Base-by-base conservation (phyloP, 2,888 invertebrate species). In the Quadroppia sp. region DNA sequence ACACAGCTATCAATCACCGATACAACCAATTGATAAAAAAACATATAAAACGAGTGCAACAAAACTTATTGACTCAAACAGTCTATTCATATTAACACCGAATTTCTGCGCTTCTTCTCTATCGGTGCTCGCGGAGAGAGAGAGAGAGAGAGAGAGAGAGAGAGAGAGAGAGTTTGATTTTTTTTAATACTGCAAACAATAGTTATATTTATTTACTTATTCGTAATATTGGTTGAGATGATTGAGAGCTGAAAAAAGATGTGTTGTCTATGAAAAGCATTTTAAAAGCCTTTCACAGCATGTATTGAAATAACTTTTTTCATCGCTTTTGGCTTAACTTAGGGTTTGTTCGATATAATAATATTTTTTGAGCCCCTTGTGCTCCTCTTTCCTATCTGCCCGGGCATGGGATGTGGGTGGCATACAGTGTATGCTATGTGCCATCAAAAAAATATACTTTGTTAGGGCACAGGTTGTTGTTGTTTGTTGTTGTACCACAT, bases 1-100 rank as follows among this genome's bases (percentile, higher is more conserved):
- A 67, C 67, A 67, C 23, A 67, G 67, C 67, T 67, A 67, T 67
- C 67, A 67, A 67, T 67, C 67, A 67, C 67, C 42, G 67, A 67
- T 67, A 67, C 40, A 67, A 67, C 67, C 67, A 67, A 67, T 67
- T 67, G 67, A 67, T 67, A 67, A 67, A 67, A 67, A 53, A 53
- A 2, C n/a, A 48, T 20, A 48, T 48, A n/a, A n/a, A n/a, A n/a
- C n/a, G n/a, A n/a, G n/a, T n/a, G n/a, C 25, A 25, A 25, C 23
- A 53, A 53, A 53, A 53, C 23, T 53, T 53, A 53, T 53, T 23
- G 53, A 53, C 36, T 36, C 36, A n/a, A n/a, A n/a, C n/a, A n/a
- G n/a, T n/a, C n/a, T n/a, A n/a, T n/a, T n/a, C n/a, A n/a, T n/a
- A n/a, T n/a, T n/a, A n/a, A n/a, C n/a, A n/a, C n/a, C n/a, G n/a